A percentile compares a stretch with the other conserved stretches of the same genome.
These are phyloP conservation scores for Chymomyza caudatula DNA, from an alignment of 2,888 invertebrate species.

Conservation along the genomic window DNA sequence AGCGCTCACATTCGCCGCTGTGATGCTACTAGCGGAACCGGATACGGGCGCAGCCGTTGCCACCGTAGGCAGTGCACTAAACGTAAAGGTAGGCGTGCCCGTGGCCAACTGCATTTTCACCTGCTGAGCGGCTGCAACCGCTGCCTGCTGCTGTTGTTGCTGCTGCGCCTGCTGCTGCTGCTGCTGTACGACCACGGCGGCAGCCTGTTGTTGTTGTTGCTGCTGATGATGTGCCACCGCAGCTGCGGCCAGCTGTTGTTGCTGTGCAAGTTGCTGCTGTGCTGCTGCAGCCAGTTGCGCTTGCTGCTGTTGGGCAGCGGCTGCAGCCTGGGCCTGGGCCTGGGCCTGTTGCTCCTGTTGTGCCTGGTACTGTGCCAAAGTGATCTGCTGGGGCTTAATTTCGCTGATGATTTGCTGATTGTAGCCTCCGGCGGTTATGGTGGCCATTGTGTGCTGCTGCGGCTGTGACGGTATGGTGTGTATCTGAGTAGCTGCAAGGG, in stretches of 20 bases:
- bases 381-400: conserved; percentile 74
- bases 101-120: conserved; percentile 72
- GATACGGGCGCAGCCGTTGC: conserved; percentile 39
- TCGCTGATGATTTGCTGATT: conserved; percentile 77
- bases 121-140: conserved; percentile 45
- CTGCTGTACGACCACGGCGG: conserved; percentile 30
- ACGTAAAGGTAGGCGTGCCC: conserved; percentile 73
- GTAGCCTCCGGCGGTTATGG: conserved; percentile 72
- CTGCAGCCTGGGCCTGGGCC: conserved; percentile 53
- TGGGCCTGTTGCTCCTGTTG: conserved; percentile 71
- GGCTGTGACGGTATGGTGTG: conserved; percentile 71
- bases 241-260: conserved; percentile 50
- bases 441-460: conserved; percentile 73
- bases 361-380: conserved; percentile 75
- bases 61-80: conserved; percentile 70
- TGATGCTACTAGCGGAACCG: conserved; percentile 8
- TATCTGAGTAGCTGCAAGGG: conserved; percentile 66
- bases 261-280: conserved; percentile 58
- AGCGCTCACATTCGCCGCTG: conserved; percentile 22
- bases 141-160: conserved; percentile 41
- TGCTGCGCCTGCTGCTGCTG: conserved; percentile 51
- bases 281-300: conserved; percentile 20
- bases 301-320: conserved; percentile 41
- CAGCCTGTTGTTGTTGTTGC: conserved; percentile 36
- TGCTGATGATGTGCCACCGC: conserved; percentile 45